Percentiles rank a stretch among this genome's conserved stretches.
Conservation (phyloP, 2,888 invertebrate genomes). For the Argyresthia albistria region DNA sequence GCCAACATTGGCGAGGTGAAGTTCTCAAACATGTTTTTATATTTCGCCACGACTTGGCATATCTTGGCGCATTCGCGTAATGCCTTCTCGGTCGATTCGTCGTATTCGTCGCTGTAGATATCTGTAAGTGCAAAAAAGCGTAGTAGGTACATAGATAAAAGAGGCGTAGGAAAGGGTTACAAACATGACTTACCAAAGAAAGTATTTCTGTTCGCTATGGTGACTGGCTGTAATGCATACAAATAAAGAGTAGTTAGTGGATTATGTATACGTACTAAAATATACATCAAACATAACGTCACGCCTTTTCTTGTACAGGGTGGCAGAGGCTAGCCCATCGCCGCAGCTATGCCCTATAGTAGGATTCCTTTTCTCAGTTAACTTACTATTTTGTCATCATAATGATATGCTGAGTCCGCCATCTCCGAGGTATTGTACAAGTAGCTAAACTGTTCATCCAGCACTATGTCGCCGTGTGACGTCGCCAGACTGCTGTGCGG, state of each 20-base stretch:
- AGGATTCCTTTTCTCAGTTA: not conserved
- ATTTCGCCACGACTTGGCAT: constrained; percentile 29
- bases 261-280: too few relatives aligned
- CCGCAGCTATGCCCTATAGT: too few relatives aligned
- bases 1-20: constrained; percentile 52
- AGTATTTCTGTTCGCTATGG: too few relatives aligned
- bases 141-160: too few relatives aligned
- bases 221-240: too few relatives aligned
- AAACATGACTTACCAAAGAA: too few relatives aligned
- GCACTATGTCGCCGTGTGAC: constrained; percentile 19
- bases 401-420: constrained; percentile 36
- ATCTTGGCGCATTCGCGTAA: constrained; percentile 40
- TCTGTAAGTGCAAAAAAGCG: constrained; percentile 22
- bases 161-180: too few relatives aligned
- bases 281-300: too few relatives aligned
- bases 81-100: constrained; percentile 31
- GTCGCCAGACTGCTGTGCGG: constrained; percentile 22
- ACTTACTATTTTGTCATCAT: constrained; percentile 31
- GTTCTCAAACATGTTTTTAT: constrained; percentile 35
- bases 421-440: constrained; percentile 37
- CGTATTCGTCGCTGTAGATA: constrained; percentile 34
- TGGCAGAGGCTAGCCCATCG: too few relatives aligned
- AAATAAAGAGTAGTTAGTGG: too few relatives aligned
- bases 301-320: too few relatives aligned
- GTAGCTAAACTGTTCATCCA: constrained; percentile 41